Percentiles rank a stretch among this genome's conserved stretches.
phyloP scores from a whole-genome alignment of 2,888 invertebrate species.

The Ischnura elegans region DNA sequence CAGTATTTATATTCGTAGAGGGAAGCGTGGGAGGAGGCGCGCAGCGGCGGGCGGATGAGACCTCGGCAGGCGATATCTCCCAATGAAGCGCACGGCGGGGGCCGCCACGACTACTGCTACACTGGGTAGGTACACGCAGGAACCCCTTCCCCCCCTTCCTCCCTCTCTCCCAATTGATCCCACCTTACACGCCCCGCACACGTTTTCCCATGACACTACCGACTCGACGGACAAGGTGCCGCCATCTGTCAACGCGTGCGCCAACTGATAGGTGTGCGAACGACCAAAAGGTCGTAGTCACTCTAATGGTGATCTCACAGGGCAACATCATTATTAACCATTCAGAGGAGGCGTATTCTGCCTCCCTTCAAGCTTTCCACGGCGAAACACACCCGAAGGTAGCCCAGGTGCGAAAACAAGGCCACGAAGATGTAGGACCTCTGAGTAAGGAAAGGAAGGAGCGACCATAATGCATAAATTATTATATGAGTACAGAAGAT shows the following conservation, averaged over 20 bases:
- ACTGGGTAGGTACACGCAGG: neutral
- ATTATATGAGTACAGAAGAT: no score
- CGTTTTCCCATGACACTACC: constrained; percentile 47
- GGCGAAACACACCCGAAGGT: no score
- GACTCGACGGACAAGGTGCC: neutral
- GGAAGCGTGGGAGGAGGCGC: no score
- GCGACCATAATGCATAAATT: no score
- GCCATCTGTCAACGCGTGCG: constrained; percentile 45
- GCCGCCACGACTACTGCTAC: neutral
- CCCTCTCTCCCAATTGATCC: neutral
- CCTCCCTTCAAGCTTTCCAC: no score
- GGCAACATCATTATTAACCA: neutral
- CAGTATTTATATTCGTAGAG: no score
- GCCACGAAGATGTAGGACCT: neutral
- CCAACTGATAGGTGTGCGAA: neutral
- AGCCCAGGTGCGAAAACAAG: no score
- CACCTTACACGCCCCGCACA: neutral
- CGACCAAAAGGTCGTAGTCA: neutral
- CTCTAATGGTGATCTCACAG: neutral
- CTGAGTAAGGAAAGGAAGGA: no score
- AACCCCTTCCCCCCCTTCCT: neutral
- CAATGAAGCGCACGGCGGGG: constrained; percentile 36
- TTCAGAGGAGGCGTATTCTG: no score
- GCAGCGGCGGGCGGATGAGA: neutral
- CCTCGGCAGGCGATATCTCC: constrained; percentile 32